phyloP scores from a whole-genome alignment of 2,888 invertebrate species.

The Lasioglossum villosulum region DNA sequence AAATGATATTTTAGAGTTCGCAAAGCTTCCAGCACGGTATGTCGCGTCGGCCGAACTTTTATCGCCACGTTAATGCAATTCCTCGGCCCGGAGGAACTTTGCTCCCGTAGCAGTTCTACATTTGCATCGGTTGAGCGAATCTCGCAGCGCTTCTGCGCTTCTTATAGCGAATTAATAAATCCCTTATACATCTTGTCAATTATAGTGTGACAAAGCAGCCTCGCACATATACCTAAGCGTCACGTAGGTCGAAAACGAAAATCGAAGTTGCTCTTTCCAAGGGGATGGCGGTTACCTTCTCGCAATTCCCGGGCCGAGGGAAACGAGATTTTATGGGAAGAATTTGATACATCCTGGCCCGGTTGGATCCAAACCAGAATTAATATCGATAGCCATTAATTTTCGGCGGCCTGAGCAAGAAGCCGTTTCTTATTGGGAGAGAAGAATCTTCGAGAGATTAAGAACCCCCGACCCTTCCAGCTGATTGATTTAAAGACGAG shows the following conservation, averaged over 20 bases:
- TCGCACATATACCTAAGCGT: not conserved
- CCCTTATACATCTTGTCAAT: not conserved
- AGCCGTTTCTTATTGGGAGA: slow-evolving; percentile 16
- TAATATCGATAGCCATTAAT: slow-evolving; percentile 52
- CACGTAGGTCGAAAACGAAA: not conserved
- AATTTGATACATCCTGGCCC: slow-evolving; percentile 1
- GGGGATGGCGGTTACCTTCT: not conserved
- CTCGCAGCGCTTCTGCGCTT: no score
- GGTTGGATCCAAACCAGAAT: slow-evolving; percentile 1
- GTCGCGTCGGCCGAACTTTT: slow-evolving; percentile 33
- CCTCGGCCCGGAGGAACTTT: slow-evolving; percentile 23
- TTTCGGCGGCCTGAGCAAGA: slow-evolving; percentile 11
- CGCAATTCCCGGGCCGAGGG: not conserved
- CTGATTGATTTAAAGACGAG: slow-evolving; percentile 25
- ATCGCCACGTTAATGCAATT: slow-evolving; percentile 38
- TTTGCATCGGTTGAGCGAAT: not conserved
- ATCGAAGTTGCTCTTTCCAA: not conserved
- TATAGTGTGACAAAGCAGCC: not conserved
- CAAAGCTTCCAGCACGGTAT: not conserved
- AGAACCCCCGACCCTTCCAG: not conserved
- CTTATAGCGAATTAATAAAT: not conserved
- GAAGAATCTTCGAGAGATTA: not conserved
- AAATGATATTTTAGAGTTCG: slow-evolving; percentile 42
- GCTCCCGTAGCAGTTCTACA: not conserved
- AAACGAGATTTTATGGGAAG: slow-evolving; percentile 8